Conservation (phyloP, 2,113 vertebrate genomes). For the Cricetomys ansorgei region DNA sequence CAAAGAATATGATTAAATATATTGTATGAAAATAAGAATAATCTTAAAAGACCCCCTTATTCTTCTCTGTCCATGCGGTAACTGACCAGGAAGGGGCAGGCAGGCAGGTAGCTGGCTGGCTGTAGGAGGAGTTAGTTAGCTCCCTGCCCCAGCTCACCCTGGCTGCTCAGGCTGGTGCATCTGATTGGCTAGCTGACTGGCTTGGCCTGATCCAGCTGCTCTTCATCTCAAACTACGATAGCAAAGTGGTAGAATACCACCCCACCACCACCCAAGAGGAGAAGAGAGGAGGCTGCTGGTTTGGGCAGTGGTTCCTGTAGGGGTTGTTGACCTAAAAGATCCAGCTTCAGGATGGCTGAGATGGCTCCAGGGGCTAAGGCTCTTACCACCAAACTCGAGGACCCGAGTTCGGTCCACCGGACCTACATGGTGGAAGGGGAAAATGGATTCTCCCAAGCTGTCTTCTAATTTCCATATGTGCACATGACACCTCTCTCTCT, state of each 20-base stretch:
- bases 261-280: neutral
- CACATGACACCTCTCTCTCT: too few species aligned
- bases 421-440: neutral
- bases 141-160: neutral
- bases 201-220: neutral
- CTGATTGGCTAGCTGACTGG: neutral
- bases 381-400: neutral
- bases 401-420: neutral
- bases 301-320: neutral
- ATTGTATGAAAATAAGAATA: neutral
- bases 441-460: neutral
- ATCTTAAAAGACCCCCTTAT: neutral
- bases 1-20: neutral
- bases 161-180: neutral
- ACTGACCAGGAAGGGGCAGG: neutral
- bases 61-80: neutral
- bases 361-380: neutral
- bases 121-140: neutral
- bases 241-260: neutral
- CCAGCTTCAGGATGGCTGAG: neutral
- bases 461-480: too few species aligned
- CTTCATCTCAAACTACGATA: neutral
- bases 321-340: neutral
- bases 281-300: neutral
- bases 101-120: neutral